These are phyloP conservation scores for Xiphophorus hellerii DNA, from an alignment of 2,113 vertebrate genomes.

Conservation along the genomic window DNA sequence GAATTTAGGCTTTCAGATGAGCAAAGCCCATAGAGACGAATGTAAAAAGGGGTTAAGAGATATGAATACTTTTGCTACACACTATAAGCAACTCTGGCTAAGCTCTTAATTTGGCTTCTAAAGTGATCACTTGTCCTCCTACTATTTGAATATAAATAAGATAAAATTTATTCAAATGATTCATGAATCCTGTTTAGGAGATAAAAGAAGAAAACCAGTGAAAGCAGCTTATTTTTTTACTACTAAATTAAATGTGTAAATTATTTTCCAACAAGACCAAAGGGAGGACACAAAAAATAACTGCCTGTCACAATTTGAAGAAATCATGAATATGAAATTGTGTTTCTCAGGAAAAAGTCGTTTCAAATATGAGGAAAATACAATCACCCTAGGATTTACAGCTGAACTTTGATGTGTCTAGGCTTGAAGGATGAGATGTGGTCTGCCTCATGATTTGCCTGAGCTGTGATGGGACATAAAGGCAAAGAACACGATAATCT, in stretches of 20 bases:
- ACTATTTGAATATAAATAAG: neutral
- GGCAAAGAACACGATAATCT: constrained; percentile 19
- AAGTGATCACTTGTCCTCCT: neutral
- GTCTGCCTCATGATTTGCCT: constrained; percentile 12
- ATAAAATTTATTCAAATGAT: neutral
- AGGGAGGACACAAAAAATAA: too few species aligned
- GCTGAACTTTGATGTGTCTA: constrained; percentile 3
- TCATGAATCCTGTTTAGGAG: neutral
- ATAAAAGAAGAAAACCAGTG: too few species aligned
- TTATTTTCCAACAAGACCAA: too few species aligned
- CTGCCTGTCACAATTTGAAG: neutral
- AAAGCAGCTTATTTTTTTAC: too few species aligned
- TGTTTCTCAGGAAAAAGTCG: neutral
- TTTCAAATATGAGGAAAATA: neutral
- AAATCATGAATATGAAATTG: neutral
- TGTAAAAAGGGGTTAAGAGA: neutral
- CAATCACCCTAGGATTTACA: too few species aligned
- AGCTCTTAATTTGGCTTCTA: too few species aligned
- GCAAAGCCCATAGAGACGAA: too few species aligned
- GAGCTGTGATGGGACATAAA: constrained; percentile 18
- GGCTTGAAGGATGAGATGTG: constrained; percentile 1
- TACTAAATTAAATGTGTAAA: too few species aligned
- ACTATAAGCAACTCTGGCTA: too few species aligned
- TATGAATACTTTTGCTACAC: neutral
- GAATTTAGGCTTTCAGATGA: too few species aligned